Evolutionary conservation across 2,797 vertebrate genomes (phyloP), one percentile per base, ranked within the genome.

Genomic region (Poeciliopsis gracilis): DNA sequence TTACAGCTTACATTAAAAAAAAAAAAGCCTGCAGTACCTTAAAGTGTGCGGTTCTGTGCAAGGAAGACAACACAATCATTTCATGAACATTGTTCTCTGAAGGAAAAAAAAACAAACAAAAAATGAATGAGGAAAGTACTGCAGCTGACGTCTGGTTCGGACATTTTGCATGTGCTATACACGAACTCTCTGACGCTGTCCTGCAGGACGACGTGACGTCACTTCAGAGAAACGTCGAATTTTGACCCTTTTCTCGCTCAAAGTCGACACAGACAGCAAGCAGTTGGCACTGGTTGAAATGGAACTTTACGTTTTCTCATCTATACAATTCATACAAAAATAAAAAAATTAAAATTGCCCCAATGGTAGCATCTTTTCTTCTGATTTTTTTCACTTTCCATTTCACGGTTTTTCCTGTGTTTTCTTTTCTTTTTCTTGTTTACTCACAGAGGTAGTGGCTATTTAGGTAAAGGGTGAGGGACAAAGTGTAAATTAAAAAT

Each of bases 271-370:
- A 92, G 87, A 92, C 90, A 86, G 93, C 92, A 92, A 82, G 93
- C 89, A 92, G 89, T 93, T 94, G 93, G 94, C 95, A 94, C 92
- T 93, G 92, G 88, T 15, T 94, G 93, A 94, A 95, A 95, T 94
- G 94, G 93, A 96, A 95, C 92, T 90, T 67, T 45, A 47, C 89
- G 90, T 92, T 92, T 89, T 94, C 93, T 90, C 86, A 77, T 88
- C 90, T 95, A 94, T 96, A 96, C 93, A 96, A 93, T 94, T 95
- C 92, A 95, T 95, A 95, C 93, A 96, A 96, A 96, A 96, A 96
- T 95, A 96, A 95, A 96, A 77, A 93, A 95, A 95, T 93, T 85
- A 85, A 94, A 94, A 93, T 93, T 91, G 92, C 93, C 95, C 92
- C 87, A 89, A 94, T 94, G 90, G 92, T 88, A 86, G 88, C 89